Base-by-base conservation (phyloP, 2,888 invertebrate species). In the Pyrrhia umbra region DNA sequence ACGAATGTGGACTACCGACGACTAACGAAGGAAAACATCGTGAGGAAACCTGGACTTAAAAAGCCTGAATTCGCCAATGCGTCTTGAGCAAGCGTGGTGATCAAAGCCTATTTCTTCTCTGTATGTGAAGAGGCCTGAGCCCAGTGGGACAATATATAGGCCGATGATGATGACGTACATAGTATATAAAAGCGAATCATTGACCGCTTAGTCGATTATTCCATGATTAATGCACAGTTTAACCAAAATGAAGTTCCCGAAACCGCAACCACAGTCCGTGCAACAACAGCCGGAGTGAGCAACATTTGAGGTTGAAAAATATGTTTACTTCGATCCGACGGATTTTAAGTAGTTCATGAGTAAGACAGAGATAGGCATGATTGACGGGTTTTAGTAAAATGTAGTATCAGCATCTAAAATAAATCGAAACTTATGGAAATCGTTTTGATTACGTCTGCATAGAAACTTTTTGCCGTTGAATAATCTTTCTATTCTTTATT, bases 201-300 rank as follows among this genome's bases (percentile, higher is more conserved):
- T 40, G n/a, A 43, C 46, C 47, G 55, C 51, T 75, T 39, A 39
- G 55, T 70, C 51, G 51, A 46, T 71, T 51, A 70, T 70, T 46
- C 54, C 20, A 25, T 45, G 34, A 63, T 47, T 49, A 15, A 47
- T 52, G 42, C 45, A 30, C 30, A 50, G 10, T 46, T 37, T 30
- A 51, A 55, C 39, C 46, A 42, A 70, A 63, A 70, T 61, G 27
- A 55, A 71, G 46, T 60, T 62, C 42, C 55, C 51, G 42, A 34
- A 76, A 71, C 72, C 77, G 42, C 55, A 55, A 51, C 55, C 50
- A 40, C 72, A 63, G n/a, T 34, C 30, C 27, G 13, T 27, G 18
- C 27, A 20, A 13, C 21, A 43, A 21, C 21, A 43, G n/a, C 20
- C 21, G 21, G 21, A n/a, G 43, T 43, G n/a, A 37, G 15, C 37